A percentile compares a stretch with the other conserved stretches of the same genome.
Conservation (phyloP, 2,888 invertebrate species). For the Allygus modestus region DNA sequence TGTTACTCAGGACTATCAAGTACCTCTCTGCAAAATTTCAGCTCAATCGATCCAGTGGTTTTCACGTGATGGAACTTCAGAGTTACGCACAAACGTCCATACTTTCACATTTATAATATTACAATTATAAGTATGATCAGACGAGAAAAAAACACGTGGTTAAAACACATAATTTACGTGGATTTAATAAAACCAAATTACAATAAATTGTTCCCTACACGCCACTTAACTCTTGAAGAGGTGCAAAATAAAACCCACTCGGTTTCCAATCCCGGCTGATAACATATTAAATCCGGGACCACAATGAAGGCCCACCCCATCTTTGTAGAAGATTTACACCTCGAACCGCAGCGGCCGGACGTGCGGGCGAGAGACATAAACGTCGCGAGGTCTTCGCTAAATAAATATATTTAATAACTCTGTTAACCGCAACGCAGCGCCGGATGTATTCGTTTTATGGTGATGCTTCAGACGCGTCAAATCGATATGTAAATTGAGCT, state of each 20-base stretch:
- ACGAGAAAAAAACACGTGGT: too few species aligned
- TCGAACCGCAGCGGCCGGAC: neutral
- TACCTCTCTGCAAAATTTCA: too few species aligned
- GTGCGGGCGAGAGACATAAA: conserved; percentile 21
- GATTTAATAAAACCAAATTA: neutral
- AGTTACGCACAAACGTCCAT: too few species aligned
- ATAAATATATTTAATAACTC: conserved; percentile 60
- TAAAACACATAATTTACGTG: too few species aligned
- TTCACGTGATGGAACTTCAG: too few species aligned
- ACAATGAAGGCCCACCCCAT: conserved; percentile 22
- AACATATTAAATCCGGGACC: neutral
- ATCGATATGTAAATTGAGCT: conserved; percentile 51
- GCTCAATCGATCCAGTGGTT: too few species aligned
- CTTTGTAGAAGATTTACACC: conserved; percentile 44
- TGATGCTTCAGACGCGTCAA: conserved; percentile 6
- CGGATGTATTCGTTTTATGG: conserved; percentile 34
- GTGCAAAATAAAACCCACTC: conserved; percentile 23
- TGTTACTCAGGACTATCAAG: too few species aligned
- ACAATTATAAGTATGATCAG: too few species aligned
- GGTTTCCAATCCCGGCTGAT: neutral
- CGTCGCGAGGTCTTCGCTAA: conserved; percentile 33
- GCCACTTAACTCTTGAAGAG: neutral
- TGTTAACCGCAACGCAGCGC: conserved; percentile 35
- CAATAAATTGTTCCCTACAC: neutral
- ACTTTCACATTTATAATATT: too few species aligned